Conservation (phyloP, 2,113 vertebrate species). For the Macrotus californicus region DNA sequence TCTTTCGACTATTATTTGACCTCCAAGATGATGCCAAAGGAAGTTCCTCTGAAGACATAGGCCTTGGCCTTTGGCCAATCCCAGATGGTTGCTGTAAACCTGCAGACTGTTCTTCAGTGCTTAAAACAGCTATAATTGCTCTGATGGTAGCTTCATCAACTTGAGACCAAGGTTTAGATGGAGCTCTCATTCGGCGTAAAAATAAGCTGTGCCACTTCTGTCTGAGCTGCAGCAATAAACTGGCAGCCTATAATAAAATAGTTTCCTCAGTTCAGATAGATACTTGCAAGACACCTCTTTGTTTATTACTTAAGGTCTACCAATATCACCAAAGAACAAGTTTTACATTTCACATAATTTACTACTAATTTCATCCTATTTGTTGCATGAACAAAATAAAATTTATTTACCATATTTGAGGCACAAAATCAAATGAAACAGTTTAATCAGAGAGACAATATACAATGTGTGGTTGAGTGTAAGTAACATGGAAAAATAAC, state of each 20-base stretch:
- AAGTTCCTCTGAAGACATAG: conserved; percentile 84
- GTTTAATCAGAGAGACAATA: not conserved
- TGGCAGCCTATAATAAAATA: conserved; percentile 84
- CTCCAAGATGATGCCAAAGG: conserved; percentile 77
- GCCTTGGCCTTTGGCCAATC: conserved; percentile 92
- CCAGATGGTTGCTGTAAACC: conserved; percentile 93
- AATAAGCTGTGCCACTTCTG: conserved; percentile 95
- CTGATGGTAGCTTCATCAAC: conserved; percentile 88
- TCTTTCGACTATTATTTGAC: conserved; percentile 76
- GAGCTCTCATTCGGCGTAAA: conserved; percentile 86
- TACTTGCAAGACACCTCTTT: not conserved
- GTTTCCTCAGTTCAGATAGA: conserved; percentile 43
- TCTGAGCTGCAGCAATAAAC: conserved; percentile 86
- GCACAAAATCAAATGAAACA: conserved; percentile 7
- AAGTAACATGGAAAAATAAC: not conserved
- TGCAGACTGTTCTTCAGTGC: conserved; percentile 86
- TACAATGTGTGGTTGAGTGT: not conserved
- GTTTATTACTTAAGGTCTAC: not conserved
- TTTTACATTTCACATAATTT: conserved; percentile 22
- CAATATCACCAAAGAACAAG: conserved; percentile 10
- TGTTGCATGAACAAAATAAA: not conserved
- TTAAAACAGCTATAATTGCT: conserved; percentile 86
- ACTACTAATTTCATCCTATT: not conserved
- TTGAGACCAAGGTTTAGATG: conserved; percentile 90
- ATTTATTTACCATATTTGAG: not conserved